A percentile compares a stretch with the other conserved stretches of the same genome.
Conservation (phyloP, 2,888 invertebrate genomes). For the Physocephala rufipes region DNA sequence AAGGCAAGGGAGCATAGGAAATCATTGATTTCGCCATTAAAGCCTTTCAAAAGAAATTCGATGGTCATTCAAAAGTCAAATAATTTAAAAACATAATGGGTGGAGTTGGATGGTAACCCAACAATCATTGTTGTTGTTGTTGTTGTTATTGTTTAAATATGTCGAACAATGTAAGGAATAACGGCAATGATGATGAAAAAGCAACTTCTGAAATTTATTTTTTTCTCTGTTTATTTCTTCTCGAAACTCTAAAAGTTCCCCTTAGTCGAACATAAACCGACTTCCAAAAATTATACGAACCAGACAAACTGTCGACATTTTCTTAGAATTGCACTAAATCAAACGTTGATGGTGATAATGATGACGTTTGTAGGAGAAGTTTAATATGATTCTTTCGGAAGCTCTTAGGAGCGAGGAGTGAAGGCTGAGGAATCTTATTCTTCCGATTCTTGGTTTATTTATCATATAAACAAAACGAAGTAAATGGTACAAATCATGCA, state of each 20-base stretch:
- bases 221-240: constrained; percentile 31
- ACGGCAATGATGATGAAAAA: neutral
- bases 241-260: too few species aligned
- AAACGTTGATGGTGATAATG: constrained; percentile 39
- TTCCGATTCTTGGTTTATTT: constrained; percentile 24
- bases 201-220: constrained; percentile 5
- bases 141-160: neutral
- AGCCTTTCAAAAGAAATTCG: constrained; percentile 27
- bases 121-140: constrained; percentile 1
- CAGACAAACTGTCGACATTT: constrained; percentile 42
- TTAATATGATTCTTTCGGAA: constrained; percentile 32
- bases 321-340: constrained; percentile 42
- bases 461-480: neutral
- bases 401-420: constrained; percentile 6
- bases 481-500: too few species aligned
- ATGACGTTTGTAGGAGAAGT: constrained; percentile 41
- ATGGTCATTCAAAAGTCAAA: too few species aligned
- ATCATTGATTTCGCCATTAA: constrained; percentile 2
- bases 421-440: too few species aligned
- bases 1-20: constrained; percentile 18
- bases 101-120: constrained; percentile 1
- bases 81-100: too few species aligned
- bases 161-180: neutral
- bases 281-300: constrained; percentile 7
- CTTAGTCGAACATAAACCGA: neutral